Evolutionary conservation across 1,140 invertebrate genomes (phyloP).

Genomic region (Eupristina koningsbergeri): DNA sequence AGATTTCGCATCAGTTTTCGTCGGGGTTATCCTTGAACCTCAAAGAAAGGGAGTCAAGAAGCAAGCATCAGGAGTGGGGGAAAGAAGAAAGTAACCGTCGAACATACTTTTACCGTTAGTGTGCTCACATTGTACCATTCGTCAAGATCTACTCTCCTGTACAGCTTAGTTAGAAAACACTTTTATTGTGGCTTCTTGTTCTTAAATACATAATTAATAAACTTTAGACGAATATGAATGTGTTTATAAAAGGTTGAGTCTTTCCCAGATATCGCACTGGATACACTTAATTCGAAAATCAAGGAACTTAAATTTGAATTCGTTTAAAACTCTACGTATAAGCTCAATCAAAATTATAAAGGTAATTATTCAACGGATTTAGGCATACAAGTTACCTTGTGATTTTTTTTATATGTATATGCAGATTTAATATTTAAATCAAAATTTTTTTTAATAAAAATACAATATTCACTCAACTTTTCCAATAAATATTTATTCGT

Average conservation of each 20-base stretch:
- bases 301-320: background rate
- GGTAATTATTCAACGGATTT: background rate
- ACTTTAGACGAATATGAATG: background rate
- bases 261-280: background rate
- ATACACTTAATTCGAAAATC: background rate
- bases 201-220: background rate
- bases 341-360: background rate
- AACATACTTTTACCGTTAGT: slow-evolving; percentile 72
- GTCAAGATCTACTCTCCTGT: slow-evolving; percentile 58
- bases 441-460: too few species aligned
- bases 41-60: slow-evolving; percentile 35
- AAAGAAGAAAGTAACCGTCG: slow-evolving; percentile 43
- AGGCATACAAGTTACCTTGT: background rate
- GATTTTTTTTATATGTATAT: too few species aligned
- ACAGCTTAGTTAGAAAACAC: background rate
- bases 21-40: slow-evolving; percentile 66
- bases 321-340: background rate
- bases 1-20: slow-evolving; percentile 38
- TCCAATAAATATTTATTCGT: too few species aligned
- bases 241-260: background rate
- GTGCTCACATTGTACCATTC: slow-evolving; percentile 69
- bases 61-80: background rate
- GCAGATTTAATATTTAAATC: too few species aligned
- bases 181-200: background rate
- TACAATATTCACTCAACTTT: too few species aligned